Percentiles rank a stretch among this genome's conserved stretches.
These are phyloP conservation scores for Bimastos eiseni DNA, from an alignment of 2,888 invertebrate genomes.

Conservation along the genomic window DNA sequence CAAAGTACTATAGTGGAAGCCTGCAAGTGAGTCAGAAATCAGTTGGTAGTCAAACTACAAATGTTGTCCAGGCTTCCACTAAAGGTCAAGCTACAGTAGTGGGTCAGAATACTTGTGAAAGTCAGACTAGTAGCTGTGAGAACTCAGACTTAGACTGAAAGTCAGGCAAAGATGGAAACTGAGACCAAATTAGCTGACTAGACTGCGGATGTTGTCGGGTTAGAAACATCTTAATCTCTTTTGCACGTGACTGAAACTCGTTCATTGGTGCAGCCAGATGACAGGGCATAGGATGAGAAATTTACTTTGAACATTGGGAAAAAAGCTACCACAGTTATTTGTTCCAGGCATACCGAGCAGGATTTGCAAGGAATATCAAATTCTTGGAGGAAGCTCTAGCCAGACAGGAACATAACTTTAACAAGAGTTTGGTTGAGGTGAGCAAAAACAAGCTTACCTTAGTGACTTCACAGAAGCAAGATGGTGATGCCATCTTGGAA, in stretches of 20 bases:
- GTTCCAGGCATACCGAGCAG: not conserved
- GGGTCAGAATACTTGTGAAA: not conserved
- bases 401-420: not conserved
- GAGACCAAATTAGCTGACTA: not conserved
- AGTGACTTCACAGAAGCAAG: not conserved
- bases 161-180: not conserved
- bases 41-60: constrained; percentile 16
- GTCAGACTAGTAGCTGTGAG: not conserved
- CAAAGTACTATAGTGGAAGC: not conserved
- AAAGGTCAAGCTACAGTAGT: not conserved
- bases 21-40: not conserved
- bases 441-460: not conserved
- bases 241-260: not conserved
- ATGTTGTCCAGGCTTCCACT: not conserved
- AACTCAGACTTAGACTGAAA: not conserved
- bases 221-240: not conserved
- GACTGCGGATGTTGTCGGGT: not conserved
- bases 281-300: not conserved
- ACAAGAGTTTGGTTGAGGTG: not conserved
- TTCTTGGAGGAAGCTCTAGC: constrained; percentile 13
- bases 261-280: not conserved
- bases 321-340: not conserved
- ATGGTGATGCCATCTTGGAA: not conserved
- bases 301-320: not conserved
- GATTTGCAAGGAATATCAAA: too few species aligned